Base-by-base conservation (phyloP, 2,113 vertebrate genomes). In the Phaethon lepturus region DNA sequence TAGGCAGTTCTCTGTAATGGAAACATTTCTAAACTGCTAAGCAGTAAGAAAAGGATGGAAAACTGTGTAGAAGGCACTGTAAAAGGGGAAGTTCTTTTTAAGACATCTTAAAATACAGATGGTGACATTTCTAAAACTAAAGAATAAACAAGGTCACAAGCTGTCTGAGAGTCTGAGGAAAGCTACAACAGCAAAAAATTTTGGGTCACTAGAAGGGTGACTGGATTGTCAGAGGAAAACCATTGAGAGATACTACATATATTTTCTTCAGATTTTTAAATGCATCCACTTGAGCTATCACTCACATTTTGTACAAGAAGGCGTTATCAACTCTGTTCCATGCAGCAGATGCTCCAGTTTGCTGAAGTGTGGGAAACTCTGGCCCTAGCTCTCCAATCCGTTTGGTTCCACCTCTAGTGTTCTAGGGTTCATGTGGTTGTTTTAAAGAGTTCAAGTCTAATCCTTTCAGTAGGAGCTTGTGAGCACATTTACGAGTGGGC, bases 31-130 rank as follows among this genome's bases (percentile, higher is more conserved):
- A 42, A 92, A 59, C 16, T 69, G 79, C 83, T 80, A 84, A 94
- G 80, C 45, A 35, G 63, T 4, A 13, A 40, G 76, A 45, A 71
- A 44, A 66, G 11, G 29, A 33, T 7, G 20, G 33, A 68, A 67
- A 53, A 59, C 4, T 59, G 68, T 60, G 44, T 6, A 10, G n/a
- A 16, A 67, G 49, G 71, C 25, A 7, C 50, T 23, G 38, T 7
- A 16, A 87, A 96, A 87, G 67, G 44, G 75, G 93, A 96, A 96
- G 87, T 45, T 56, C 45, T 28, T 93, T 88, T 76, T 11, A 35
- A 91, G 78, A 19, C 50, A 35, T 29, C 76, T 89, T 64, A 77
- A 93, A 92, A 86, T 60, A 62, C 50, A 40, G 75, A 31, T 72
- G 10, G 69, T 69, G 86, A 44, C 0, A 1, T 86, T 67, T 63